Conservation (phyloP, 1,140 invertebrate species). For the Drosophila arawakana region DNA sequence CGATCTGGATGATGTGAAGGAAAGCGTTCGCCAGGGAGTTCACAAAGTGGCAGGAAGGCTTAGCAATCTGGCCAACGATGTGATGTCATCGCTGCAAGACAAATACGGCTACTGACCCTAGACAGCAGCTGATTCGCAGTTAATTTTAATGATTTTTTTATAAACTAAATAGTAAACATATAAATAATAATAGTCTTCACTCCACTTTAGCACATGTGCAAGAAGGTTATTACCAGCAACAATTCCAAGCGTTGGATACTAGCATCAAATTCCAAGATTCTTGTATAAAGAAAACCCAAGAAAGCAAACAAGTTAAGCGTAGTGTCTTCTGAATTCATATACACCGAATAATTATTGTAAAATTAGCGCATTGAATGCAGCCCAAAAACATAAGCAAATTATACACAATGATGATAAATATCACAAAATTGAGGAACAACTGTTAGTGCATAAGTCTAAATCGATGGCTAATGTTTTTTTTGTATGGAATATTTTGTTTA, state of each 20-base stretch:
- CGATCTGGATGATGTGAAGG: constrained; percentile 94
- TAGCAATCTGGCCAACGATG: constrained; percentile 96
- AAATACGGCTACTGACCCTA: constrained; percentile 86
- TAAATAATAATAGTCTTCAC: constrained; percentile 50
- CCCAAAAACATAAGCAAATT: constrained; percentile 12
- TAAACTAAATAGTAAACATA: constrained; percentile 21
- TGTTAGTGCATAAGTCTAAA: constrained; percentile 38
- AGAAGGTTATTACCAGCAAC: constrained; percentile 47
- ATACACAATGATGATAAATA: constrained; percentile 10
- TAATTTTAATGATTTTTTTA: constrained; percentile 53
- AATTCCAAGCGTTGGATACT: constrained; percentile 62
- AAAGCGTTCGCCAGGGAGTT: constrained; percentile 97
- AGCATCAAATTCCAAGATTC: constrained; percentile 32
- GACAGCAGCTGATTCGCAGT: constrained; percentile 14
- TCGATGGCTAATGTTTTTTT: constrained; percentile 22
- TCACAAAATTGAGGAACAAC: constrained; percentile 44
- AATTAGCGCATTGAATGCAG: constrained; percentile 38
- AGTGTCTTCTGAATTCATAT: constrained; percentile 57
- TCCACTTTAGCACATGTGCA: constrained; percentile 49
- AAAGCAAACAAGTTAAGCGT: constrained; percentile 38
- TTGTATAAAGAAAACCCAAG: constrained; percentile 39
- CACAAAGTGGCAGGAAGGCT: constrained; percentile 97
- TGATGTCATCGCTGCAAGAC: constrained; percentile 96
- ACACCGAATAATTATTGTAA: constrained; percentile 17
- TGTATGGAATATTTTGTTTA: constrained; percentile 27